Base-by-base conservation (phyloP, 2,797 vertebrate species). In the Chelon auratus region DNA sequence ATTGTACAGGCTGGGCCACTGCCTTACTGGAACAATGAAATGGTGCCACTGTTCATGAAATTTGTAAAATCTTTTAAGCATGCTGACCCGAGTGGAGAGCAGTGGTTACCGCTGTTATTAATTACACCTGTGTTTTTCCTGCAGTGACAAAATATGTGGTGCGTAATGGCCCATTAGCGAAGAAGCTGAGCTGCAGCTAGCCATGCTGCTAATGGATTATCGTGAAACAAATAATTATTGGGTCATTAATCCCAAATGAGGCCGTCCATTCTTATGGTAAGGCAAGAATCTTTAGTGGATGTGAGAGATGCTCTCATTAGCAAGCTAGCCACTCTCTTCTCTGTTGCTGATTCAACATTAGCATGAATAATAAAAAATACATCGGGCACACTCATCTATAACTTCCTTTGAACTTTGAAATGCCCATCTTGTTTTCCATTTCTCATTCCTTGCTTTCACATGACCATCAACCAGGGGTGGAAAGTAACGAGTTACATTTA, bases 221-320 rank as follows among this genome's bases (percentile, higher is more conserved):
- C 52, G 24, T 62, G 5, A 9, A 57, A n/a, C 37, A 37, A 52
- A 18, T 33, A 18, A 39, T n/a, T n/a, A n/a, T n/a, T n/a, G n/a
- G 3, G 24, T 17, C 45, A 61, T 67, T 33, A 26, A 43, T 71
- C 48, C 36, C 30, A 58, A 58, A 54, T 10, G 4, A 51, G 30
- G 9, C 18, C n/a, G n/a, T 18, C 43, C 52, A 50, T 12, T 57
- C 26, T 55, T n/a, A 40, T n/a, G 30, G 20, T 15, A 17, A 30
- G 2, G 22, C 57, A 26, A 13, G 20, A 57, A 17, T 0, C 12
- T 43, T 60, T 26, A 61, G 42, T 18, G 20, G 48, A 33, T 26
- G 56, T 14, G 9, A 57, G n/a, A 45, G 11, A 10, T 3, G 11
- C 10, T 45, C 13, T 65, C 12, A 65, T 81, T 36, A 66, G 37